phyloP scores from a whole-genome alignment of 2,113 vertebrate genomes.

The Tyrannus savana region DNA sequence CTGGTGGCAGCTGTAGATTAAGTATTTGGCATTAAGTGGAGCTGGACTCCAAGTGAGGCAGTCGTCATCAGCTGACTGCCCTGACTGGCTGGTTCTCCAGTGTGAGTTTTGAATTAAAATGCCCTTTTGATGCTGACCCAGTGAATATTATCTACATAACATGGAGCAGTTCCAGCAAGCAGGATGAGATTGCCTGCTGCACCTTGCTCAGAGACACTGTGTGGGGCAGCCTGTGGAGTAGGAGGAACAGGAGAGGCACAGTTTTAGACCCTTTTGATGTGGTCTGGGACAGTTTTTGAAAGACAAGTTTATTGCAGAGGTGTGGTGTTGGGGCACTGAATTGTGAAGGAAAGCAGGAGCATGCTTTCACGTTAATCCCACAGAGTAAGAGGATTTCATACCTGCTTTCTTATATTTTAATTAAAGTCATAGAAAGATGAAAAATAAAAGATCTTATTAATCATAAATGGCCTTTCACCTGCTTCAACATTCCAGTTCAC shows the following conservation, averaged over 20 bases:
- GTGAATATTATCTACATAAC: neutral
- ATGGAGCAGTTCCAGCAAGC: neutral
- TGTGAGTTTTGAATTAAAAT: neutral
- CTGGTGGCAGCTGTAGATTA: neutral
- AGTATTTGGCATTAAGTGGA: neutral
- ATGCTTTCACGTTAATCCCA: neutral
- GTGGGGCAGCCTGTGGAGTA: neutral
- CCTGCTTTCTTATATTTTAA: neutral
- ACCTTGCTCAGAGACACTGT: neutral
- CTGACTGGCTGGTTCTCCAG: neutral
- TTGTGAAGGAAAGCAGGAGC: neutral
- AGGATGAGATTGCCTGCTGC: neutral
- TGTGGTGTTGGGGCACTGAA: neutral
- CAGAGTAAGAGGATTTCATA: neutral
- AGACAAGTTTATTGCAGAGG: neutral
- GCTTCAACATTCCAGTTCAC: neutral
- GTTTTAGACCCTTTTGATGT: neutral
- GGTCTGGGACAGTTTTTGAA: neutral
- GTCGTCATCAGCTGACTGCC: neutral
- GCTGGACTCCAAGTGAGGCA: neutral
- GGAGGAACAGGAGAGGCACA: rapidly evolving
- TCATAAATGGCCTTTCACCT: neutral
- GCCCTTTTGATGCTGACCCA: neutral
- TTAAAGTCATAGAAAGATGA: neutral
- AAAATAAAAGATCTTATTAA: neutral